phyloP scores from a whole-genome alignment of 2,113 vertebrate genomes.

The Gymnogyps californianus region DNA sequence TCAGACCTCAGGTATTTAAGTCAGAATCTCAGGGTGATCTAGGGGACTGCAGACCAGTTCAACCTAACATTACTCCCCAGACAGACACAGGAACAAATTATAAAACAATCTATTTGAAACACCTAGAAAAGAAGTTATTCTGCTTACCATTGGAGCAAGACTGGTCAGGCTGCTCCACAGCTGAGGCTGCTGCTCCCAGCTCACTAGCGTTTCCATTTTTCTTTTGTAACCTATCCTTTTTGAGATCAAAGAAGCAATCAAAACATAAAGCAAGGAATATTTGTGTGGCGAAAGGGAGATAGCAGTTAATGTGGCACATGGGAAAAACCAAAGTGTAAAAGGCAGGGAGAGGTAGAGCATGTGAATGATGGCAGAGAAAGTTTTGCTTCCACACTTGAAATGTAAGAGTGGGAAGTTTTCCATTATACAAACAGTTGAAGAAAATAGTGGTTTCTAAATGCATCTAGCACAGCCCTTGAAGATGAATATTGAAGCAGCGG shows the following conservation, averaged over 20 bases:
- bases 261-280: neutral
- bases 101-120: neutral
- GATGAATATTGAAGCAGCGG: neutral
- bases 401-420: neutral
- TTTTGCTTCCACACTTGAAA: neutral
- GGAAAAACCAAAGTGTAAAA: neutral
- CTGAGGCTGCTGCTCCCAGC: neutral
- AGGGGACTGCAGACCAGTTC: neutral
- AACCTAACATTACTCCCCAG: neutral
- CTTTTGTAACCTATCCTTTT: neutral
- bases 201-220: neutral
- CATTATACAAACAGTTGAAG: neutral
- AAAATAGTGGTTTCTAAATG: neutral
- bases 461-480: neutral
- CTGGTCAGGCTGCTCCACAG: neutral
- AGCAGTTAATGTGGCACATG: neutral
- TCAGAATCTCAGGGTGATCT: neutral
- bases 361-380: neutral
- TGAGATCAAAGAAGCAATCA: neutral
- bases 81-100: neutral
- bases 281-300: neutral
- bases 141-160: neutral
- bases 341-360: neutral
- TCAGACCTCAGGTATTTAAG: neutral
- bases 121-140: neutral